Conservation (phyloP, 2,113 vertebrate genomes). For the Ctenodactylus gundi region DNA sequence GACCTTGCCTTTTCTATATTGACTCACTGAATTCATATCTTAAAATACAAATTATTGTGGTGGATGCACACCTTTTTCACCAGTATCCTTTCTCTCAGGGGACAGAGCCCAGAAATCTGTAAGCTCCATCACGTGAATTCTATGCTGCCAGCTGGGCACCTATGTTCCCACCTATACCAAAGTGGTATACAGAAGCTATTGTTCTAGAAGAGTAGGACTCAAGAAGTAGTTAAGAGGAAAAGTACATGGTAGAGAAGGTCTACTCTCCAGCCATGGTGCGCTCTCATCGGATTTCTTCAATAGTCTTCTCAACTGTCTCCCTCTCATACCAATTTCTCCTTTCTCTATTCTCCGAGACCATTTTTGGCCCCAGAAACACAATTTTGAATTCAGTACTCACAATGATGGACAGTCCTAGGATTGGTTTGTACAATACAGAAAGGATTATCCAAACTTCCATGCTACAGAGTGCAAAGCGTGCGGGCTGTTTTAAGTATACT, state of each 20-base stretch:
- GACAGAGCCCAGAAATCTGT: background rate
- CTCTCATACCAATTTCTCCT: background rate
- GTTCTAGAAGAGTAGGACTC: background rate
- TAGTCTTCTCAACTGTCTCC: background rate
- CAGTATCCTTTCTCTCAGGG: background rate
- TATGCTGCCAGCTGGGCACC: background rate
- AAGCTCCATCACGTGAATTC: background rate
- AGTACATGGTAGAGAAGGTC: accelerated
- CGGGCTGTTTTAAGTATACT: background rate
- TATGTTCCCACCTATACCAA: too few relatives aligned
- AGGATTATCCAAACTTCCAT: background rate
- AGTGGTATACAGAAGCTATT: background rate
- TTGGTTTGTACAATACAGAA: background rate
- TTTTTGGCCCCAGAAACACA: background rate
- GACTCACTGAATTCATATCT: background rate
- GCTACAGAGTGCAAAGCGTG: background rate
- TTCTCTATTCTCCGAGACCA: background rate
- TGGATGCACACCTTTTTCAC: background rate
- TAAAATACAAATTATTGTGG: background rate
- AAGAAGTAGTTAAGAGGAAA: background rate
- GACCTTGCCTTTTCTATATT: background rate
- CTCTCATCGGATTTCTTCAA: background rate
- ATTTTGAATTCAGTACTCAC: background rate
- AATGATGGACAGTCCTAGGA: background rate
- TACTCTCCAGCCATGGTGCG: background rate